Evolutionary conservation across 2,113 vertebrate genomes (phyloP).

Genomic region (Eurypyga helias): DNA sequence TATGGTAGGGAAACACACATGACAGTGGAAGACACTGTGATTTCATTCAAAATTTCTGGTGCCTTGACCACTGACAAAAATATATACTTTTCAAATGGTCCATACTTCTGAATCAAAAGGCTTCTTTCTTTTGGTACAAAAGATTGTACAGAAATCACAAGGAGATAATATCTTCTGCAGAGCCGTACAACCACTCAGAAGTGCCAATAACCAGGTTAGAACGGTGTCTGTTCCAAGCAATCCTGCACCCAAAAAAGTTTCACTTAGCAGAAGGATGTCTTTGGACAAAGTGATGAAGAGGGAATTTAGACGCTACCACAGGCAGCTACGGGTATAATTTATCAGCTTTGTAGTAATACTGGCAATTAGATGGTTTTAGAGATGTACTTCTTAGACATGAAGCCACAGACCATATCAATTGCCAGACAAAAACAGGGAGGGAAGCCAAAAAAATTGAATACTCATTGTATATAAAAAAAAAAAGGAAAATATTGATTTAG

Average conservation of each 20-base stretch:
- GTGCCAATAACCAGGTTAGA: accelerated
- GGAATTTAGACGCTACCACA: not conserved
- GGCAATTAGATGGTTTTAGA: not conserved
- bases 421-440: not conserved
- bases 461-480: not conserved
- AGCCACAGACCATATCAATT: not conserved
- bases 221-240: not conserved
- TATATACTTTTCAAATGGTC: not conserved
- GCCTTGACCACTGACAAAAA: not conserved
- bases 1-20: not conserved
- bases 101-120: not conserved
- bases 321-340: not conserved
- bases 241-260: not conserved
- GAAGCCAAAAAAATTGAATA: not conserved
- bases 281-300: not conserved
- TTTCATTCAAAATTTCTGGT: not conserved
- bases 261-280: not conserved
- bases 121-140: not conserved
- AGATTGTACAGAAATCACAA: not conserved
- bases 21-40: not conserved
- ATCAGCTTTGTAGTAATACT: not conserved
- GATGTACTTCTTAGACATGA: not conserved
- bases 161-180: not conserved
- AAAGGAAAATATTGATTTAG: not conserved
- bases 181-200: not conserved